Percentiles rank a stretch among this genome's conserved stretches.
phyloP scores from a whole-genome alignment of 1,140 invertebrate genomes.

The Penaeus vannamei region DNA sequence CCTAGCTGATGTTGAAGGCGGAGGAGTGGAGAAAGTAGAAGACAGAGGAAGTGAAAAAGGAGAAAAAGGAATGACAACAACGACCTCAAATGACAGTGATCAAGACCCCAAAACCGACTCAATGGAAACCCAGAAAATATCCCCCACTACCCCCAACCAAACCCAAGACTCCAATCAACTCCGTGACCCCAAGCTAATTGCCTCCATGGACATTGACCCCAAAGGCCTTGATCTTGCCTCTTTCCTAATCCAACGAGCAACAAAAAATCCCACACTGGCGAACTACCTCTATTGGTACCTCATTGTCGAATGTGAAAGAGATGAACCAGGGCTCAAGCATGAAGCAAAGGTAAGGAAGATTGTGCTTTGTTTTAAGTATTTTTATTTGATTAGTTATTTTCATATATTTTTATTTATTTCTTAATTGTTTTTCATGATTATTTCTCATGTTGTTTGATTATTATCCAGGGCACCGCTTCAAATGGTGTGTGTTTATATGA shows the following conservation, averaged over 20 bases:
- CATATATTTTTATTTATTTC: not conserved
- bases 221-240: slow-evolving; percentile 82
- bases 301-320: slow-evolving; percentile 68
- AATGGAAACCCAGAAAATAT: slow-evolving; percentile 19
- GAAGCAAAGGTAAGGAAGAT: slow-evolving; percentile 55
- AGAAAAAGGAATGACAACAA: too few species aligned
- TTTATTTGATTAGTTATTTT: not conserved
- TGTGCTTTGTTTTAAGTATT: not conserved
- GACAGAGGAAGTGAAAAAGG: too few species aligned
- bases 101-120: slow-evolving; percentile 18
- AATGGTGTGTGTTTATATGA: too few species aligned
- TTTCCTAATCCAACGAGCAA: slow-evolving; percentile 92
- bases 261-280: slow-evolving; percentile 88
- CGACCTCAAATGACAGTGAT: too few species aligned
- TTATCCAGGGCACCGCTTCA: too few species aligned
- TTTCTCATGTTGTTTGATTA: too few species aligned
- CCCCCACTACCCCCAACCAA: not conserved
- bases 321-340: slow-evolving; percentile 56
- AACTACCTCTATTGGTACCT: slow-evolving; percentile 96
- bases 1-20: too few species aligned
- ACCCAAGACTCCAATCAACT: not conserved
- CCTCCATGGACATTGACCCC: slow-evolving; percentile 18
- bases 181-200: not conserved
- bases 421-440: too few species aligned
- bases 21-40: too few species aligned